Evolutionary conservation across 2,888 invertebrate species (phyloP), one percentile per base, ranked within the genome.

Genomic region (Ommatoiulus sabulosus): DNA sequence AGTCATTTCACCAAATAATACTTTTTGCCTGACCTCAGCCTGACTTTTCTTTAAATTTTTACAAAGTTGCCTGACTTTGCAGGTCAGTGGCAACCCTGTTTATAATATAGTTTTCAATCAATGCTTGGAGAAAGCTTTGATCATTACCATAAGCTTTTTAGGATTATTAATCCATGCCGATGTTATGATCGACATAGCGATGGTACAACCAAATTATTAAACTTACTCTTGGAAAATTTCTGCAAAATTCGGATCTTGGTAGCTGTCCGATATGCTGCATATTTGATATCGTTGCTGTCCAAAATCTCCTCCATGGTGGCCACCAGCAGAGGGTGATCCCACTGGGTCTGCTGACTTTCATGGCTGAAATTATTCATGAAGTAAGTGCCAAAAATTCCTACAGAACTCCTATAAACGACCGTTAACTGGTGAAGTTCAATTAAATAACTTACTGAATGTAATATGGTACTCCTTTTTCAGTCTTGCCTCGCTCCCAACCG

Each of bases 191-290:
- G 35, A 35, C 35, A 0, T 35, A 35, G 35, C 35, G 35, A 35
- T 35, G 35, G 35, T 35, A 35, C 35, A 35, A 35, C 35, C 35
- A 2, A 35, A 35, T 35, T 35, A 44, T 20, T 84, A 10, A 87
- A 12, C 44, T 85, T 93, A 96, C 96, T 95, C 92, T 94, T 94
- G 57, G 96, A 93, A 90, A 94, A 93, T 90, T 94, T 94, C 91
- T 95, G 95, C 87, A 95, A 92, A 89, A 94, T 93, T 90, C 94
- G 93, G 90, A 95, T 93, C 93, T 97, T 97, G 90, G 95, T 94
- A 20, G 96, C 96, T 89, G 96, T 95, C 90, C 96, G 94, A 91
- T 97, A 97, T 3, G 95, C 95, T 90, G 95, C 95, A 93, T 96
- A 96, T 91, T 95, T 95, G 89, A 97, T 95, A 87, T 94, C 94